A percentile compares a stretch with the other conserved stretches of the same genome.
These are phyloP conservation scores for Neocrepidodera transversa DNA, from an alignment of 2,888 invertebrate species.

Conservation along the genomic window DNA sequence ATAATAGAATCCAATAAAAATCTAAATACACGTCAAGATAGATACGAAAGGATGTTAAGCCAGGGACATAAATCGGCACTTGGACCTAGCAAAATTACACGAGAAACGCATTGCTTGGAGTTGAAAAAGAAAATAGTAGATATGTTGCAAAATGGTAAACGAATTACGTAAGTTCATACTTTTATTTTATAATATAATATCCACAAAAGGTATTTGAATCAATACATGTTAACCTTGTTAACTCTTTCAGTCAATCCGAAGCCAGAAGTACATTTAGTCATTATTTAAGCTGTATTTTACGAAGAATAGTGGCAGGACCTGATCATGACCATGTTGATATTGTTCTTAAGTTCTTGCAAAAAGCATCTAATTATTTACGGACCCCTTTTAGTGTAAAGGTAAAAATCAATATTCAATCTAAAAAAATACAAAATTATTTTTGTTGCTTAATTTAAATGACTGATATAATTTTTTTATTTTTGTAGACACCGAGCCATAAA, in stretches of 20 bases:
- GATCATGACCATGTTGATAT: slow-evolving; percentile 70
- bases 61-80: slow-evolving; percentile 57
- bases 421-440: too few relatives aligned
- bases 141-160: slow-evolving; percentile 70
- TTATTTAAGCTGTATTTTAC: slow-evolving; percentile 77
- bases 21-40: slow-evolving; percentile 53
- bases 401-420: too few relatives aligned
- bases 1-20: slow-evolving; percentile 16
- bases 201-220: too few relatives aligned
- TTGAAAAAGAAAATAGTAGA: slow-evolving; percentile 57
- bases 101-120: slow-evolving; percentile 53
- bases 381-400: slow-evolving; percentile 73
- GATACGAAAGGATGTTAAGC: slow-evolving; percentile 58
- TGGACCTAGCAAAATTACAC: slow-evolving; percentile 56
- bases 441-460: background rate
- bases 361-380: slow-evolving; percentile 73
- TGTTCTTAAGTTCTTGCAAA: slow-evolving; percentile 77
- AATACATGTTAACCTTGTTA: too few relatives aligned
- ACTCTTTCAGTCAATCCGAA: slow-evolving; percentile 67
- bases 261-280: slow-evolving; percentile 79
- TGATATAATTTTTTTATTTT: slow-evolving; percentile 32
- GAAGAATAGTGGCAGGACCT: slow-evolving; percentile 67
- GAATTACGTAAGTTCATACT: slow-evolving; percentile 67
- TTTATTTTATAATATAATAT: background rate
- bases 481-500: slow-evolving; percentile 73